Evolutionary conservation across 2,888 invertebrate genomes (phyloP), one percentile per base, ranked within the genome.

Genomic region (Masnerella sp.): DNA sequence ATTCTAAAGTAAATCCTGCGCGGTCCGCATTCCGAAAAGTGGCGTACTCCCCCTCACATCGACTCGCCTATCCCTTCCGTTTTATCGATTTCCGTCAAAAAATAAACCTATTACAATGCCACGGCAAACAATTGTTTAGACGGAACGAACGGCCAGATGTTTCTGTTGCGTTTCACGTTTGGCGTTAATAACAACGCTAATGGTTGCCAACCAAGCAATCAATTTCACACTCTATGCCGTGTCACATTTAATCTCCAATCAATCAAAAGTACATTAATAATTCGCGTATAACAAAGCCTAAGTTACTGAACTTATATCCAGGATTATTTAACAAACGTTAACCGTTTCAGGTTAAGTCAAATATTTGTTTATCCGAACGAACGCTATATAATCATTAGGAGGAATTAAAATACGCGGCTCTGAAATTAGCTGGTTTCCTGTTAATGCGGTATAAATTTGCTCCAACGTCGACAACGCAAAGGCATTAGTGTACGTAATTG

Each of bases 81-180:
- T 15, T 20, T 43, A 67, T 67, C 40, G 67, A 67, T 67, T 58
- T 67, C 40, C 45, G 32, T 34, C 65, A 56, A 67, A 67, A 65
- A 40, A 18, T 58, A 45, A 42, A 36, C 36, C n/a, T 18, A 45
- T 30, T 25, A 58, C 58, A 40, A 54, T 28, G 38, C 3, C 18
- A 43, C 22, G 8, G 36, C 45, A 9, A 32, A 52, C 25, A 17
- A 49, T 51, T 43, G 42, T 43, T 51, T 17, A 34, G 11, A 8
- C 15, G 15, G 32, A 17, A 32, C 47, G 30, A 49, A 38, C 40
- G 5, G 45, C 4, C 61, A 61, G 61, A 49, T 49, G 47, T 40
- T 40, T 32, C n/a, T 5, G 20, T 58, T 17, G 18, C 43, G 4
- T 43, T 30, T 15, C 15, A 12, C 49, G 15, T 20, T 32, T 47